These are phyloP conservation scores for Gastracanthus pulcherrimus DNA, from an alignment of 2,888 invertebrate species.

Conservation along the genomic window DNA sequence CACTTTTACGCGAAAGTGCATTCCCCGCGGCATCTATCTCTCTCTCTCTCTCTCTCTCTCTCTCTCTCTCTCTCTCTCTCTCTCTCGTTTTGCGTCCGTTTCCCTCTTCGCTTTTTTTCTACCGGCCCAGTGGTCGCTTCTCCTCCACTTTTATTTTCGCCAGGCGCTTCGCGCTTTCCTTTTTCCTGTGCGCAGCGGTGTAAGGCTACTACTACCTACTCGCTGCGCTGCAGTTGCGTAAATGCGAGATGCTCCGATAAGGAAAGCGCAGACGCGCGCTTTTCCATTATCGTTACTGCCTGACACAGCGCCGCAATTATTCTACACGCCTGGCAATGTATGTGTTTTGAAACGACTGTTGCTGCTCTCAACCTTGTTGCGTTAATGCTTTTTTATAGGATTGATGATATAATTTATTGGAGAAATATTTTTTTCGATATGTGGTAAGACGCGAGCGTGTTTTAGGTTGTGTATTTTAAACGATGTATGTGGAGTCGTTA, in stretches of 20 bases:
- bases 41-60: neutral
- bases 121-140: too few relatives aligned
- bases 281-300: slow-evolving; percentile 9
- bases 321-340: neutral
- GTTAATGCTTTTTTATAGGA: neutral
- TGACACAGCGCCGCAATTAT: neutral
- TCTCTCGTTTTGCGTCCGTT: neutral
- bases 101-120: neutral
- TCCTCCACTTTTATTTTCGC: neutral
- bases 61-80: neutral
- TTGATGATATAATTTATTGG: slow-evolving; percentile 30
- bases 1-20: slow-evolving; percentile 42
- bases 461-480: too few relatives aligned
- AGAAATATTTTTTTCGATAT: neutral
- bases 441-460: too few relatives aligned
- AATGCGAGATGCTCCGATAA: slow-evolving; percentile 25
- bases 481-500: too few relatives aligned
- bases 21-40: neutral
- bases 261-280: slow-evolving; percentile 8
- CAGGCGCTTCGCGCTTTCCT: neutral
- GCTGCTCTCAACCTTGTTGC: neutral
- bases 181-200: too few relatives aligned
- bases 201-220: too few relatives aligned
- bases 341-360: neutral
- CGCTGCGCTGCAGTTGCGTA: neutral